Conservation (phyloP, 2,888 invertebrate species). For the Pollenia angustigena region DNA sequence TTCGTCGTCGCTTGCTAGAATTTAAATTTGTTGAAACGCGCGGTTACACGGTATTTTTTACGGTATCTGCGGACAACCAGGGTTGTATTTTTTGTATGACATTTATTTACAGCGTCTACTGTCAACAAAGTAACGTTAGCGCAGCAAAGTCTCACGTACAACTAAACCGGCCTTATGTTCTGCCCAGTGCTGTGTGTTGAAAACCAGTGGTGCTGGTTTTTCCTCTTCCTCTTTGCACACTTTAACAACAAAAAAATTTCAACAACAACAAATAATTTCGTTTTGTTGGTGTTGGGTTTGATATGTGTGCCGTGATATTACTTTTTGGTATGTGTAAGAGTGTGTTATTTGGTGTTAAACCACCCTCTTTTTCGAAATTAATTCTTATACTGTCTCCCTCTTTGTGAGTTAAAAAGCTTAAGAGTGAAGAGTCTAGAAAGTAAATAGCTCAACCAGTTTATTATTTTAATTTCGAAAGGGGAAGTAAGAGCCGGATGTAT, state of each 20-base stretch:
- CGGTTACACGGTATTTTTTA: slow-evolving; percentile 61
- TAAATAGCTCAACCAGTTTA: background rate
- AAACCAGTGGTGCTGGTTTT: slow-evolving; percentile 54
- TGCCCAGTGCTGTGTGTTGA: slow-evolving; percentile 52
- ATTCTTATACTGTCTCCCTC: background rate
- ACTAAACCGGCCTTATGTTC: slow-evolving; percentile 81
- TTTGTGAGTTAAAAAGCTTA: background rate
- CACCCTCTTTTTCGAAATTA: slow-evolving; percentile 68
- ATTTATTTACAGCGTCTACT: slow-evolving; percentile 65
- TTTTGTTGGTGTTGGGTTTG: slow-evolving; percentile 19
- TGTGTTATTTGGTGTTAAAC: slow-evolving; percentile 36
- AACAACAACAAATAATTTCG: background rate
- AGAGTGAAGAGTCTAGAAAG: background rate
- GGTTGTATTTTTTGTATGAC: slow-evolving; percentile 64
- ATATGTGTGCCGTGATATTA: background rate
- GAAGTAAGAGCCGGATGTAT: slow-evolving; percentile 22
- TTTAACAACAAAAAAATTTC: background rate
- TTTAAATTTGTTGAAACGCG: slow-evolving; percentile 47
- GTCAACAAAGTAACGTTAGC: slow-evolving; percentile 77
- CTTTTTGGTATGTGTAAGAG: background rate
- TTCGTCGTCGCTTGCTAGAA: slow-evolving; percentile 8
- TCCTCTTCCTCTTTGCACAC: slow-evolving; percentile 36
- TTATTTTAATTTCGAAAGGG: slow-evolving; percentile 1
- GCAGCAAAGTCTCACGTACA: slow-evolving; percentile 83
- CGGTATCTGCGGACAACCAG: slow-evolving; percentile 64